These are phyloP conservation scores for Octodonta nipae DNA, from an alignment of 2,888 invertebrate genomes.

Conservation along the genomic window DNA sequence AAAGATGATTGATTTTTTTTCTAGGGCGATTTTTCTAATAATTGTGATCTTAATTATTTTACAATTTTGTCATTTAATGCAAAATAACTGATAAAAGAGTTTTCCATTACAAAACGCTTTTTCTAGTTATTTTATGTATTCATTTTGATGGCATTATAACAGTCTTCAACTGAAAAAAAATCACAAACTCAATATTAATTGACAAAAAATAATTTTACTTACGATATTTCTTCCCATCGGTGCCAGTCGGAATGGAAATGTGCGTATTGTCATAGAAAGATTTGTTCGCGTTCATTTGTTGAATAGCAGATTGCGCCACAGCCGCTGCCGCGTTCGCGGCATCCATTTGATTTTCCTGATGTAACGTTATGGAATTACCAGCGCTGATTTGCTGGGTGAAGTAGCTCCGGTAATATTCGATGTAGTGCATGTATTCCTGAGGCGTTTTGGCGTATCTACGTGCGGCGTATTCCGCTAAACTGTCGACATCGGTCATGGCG, in stretches of 20 bases:
- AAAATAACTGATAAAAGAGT: too few relatives aligned
- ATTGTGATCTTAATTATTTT: too few relatives aligned
- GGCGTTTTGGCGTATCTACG: slow-evolving; percentile 58
- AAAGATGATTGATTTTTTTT: too few relatives aligned
- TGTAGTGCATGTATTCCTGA: slow-evolving; percentile 55
- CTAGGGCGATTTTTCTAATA: too few relatives aligned
- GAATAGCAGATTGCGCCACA: slow-evolving; percentile 77
- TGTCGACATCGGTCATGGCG: slow-evolving; percentile 54
- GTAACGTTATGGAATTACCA: slow-evolving; percentile 39
- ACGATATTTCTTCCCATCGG: slow-evolving; percentile 54
- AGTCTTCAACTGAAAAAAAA: too few relatives aligned
- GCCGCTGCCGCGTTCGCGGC: slow-evolving; percentile 76
- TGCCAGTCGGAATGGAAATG: slow-evolving; percentile 43
- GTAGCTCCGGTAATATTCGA: slow-evolving; percentile 61
- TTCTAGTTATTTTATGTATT: too few relatives aligned
- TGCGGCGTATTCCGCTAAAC: slow-evolving; percentile 63
- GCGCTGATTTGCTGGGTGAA: slow-evolving; percentile 51
- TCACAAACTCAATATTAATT: too few relatives aligned
- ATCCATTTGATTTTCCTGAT: slow-evolving; percentile 50
- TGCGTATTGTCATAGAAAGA: slow-evolving; percentile 35
- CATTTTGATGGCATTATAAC: too few relatives aligned
- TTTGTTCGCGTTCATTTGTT: slow-evolving; percentile 41
- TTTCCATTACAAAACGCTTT: too few relatives aligned
- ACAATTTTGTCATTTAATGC: too few relatives aligned
- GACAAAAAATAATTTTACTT: slow-evolving; percentile 22